phyloP scores from a whole-genome alignment of 1,140 invertebrate genomes.

The Rhyzopertha dominica region DNA sequence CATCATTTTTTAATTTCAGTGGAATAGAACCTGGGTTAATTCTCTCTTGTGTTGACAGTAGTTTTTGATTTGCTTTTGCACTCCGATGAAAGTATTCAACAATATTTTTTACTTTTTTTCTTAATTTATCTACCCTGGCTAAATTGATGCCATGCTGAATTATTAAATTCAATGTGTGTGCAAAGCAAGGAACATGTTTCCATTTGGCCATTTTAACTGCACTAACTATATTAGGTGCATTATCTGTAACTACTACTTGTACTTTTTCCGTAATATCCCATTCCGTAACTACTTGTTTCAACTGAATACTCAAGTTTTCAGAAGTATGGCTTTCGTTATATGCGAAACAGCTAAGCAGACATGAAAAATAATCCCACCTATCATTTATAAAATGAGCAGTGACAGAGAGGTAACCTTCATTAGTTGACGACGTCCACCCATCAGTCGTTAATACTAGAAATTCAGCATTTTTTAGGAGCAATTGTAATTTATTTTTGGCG shows the following conservation, averaged over 20 bases:
- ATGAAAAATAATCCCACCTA: too few relatives aligned
- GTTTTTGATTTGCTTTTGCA: constrained; percentile 9
- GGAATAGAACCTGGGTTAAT: constrained; percentile 15
- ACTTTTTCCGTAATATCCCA: constrained; percentile 24
- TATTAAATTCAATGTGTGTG: constrained; percentile 37
- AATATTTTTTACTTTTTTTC: constrained; percentile 26
- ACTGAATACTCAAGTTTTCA: neutral
- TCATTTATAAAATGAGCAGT: too few relatives aligned
- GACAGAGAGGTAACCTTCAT: too few relatives aligned
- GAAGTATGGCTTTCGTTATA: constrained; percentile 1
- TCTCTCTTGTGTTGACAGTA: constrained; percentile 20
- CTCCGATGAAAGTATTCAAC: constrained; percentile 26
- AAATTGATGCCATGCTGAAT: constrained; percentile 17
- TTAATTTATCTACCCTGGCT: constrained; percentile 6
- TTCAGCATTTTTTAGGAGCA: too few relatives aligned
- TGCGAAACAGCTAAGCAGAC: too few relatives aligned
- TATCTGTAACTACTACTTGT: constrained; percentile 27
- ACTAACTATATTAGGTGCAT: constrained; percentile 33
- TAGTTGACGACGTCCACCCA: too few relatives aligned
- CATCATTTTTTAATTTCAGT: constrained; percentile 26
- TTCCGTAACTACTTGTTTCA: neutral
- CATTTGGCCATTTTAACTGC: constrained; percentile 23
- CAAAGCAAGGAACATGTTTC: constrained; percentile 34
- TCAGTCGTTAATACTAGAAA: too few relatives aligned
- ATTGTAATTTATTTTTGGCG: too few relatives aligned